Evolutionary conservation across 1,140 invertebrate genomes (phyloP).

Genomic region (Zaprionus capensis): DNA sequence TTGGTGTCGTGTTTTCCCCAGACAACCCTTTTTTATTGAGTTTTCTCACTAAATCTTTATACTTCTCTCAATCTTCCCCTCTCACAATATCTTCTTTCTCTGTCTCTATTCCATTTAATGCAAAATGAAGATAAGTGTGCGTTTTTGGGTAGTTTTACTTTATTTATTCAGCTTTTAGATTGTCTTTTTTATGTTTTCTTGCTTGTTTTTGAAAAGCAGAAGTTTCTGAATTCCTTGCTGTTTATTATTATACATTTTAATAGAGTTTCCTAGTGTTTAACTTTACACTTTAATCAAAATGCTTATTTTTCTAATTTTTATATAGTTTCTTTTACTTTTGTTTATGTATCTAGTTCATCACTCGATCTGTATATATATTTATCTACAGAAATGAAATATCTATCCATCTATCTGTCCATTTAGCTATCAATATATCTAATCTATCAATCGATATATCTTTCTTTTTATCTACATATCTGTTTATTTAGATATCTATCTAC

Average conservation of each 20-base stretch:
- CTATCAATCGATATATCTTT: too few species aligned
- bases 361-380: too few species aligned
- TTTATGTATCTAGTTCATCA: too few species aligned
- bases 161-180: background rate
- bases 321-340: background rate
- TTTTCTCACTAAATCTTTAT: background rate
- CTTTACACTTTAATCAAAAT: background rate
- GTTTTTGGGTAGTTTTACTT: background rate
- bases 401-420: background rate
- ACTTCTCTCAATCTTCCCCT: background rate
- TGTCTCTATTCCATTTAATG: background rate
- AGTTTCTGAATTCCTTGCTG: background rate
- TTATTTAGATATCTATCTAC: too few species aligned
- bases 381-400: too few species aligned
- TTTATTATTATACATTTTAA: background rate
- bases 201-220: background rate
- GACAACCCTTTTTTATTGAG: background rate
- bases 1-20: background rate
- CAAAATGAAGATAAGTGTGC: background rate
- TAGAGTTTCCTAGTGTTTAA: background rate
- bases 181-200: background rate
- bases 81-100: background rate
- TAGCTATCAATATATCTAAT: too few species aligned
- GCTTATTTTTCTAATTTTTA: background rate
- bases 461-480: background rate